phyloP scores from a whole-genome alignment of 1,140 invertebrate genomes.

The Macrobrachium nipponense region DNA sequence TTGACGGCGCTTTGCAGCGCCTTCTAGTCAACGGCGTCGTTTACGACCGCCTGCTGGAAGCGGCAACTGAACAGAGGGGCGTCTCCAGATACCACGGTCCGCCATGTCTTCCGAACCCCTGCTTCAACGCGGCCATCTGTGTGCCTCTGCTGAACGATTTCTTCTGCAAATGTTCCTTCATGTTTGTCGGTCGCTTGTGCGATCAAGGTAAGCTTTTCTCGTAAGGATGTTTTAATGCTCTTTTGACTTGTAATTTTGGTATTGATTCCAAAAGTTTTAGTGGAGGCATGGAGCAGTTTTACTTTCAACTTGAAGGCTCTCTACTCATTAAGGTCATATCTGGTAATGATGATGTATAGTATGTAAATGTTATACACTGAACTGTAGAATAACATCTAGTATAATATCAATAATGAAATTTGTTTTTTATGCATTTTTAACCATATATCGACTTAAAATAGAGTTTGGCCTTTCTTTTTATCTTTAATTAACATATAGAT shows the following conservation, averaged over 20 bases:
- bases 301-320: too few species aligned
- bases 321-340: too few species aligned
- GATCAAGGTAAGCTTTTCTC: slow-evolving; percentile 65
- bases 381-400: too few species aligned
- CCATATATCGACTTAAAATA: too few species aligned
- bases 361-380: too few species aligned
- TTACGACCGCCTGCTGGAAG: slow-evolving; percentile 69
- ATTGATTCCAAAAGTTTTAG: not conserved
- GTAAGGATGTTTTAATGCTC: not conserved
- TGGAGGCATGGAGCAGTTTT: not conserved
- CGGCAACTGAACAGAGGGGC: slow-evolving; percentile 60
- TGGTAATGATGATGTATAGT: too few species aligned
- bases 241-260: not conserved
- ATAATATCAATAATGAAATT: too few species aligned
- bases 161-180: slow-evolving; percentile 70
- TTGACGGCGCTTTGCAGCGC: slow-evolving; percentile 86
- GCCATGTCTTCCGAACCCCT: slow-evolving; percentile 81
- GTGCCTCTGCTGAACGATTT: slow-evolving; percentile 67
- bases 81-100: slow-evolving; percentile 73
- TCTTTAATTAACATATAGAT: too few species aligned
- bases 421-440: too few species aligned
- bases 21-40: slow-evolving; percentile 83
- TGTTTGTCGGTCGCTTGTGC: slow-evolving; percentile 80
- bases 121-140: slow-evolving; percentile 84
- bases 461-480: too few species aligned